These are phyloP conservation scores for Arnoldichthys spilopterus DNA, from an alignment of 2,797 vertebrate species.

Conservation along the genomic window DNA sequence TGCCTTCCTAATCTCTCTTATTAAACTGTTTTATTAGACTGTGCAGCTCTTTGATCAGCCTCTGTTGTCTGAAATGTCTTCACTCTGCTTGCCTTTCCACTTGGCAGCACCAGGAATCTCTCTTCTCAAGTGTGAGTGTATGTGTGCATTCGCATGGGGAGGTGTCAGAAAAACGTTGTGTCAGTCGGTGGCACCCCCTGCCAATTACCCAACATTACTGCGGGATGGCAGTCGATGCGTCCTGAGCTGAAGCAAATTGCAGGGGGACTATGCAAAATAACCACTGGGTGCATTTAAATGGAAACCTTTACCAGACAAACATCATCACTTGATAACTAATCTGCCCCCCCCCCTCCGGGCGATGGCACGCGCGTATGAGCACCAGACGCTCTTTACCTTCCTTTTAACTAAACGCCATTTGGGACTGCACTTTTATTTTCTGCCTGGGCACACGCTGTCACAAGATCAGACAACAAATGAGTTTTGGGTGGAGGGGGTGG, in stretches of 20 bases:
- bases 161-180: slow-evolving; percentile 44
- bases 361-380: slow-evolving; percentile 70
- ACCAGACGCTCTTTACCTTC: slow-evolving; percentile 75
- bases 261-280: slow-evolving; percentile 85
- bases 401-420: slow-evolving; percentile 85
- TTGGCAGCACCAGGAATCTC: slow-evolving; percentile 19
- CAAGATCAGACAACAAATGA: slow-evolving; percentile 70
- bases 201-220: slow-evolving; percentile 83
- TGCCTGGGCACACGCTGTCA: slow-evolving; percentile 75
- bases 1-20: not conserved
- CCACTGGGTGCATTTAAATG: slow-evolving; percentile 85
- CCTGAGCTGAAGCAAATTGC: slow-evolving; percentile 82
- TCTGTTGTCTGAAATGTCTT: not conserved
- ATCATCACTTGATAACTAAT: slow-evolving; percentile 86
- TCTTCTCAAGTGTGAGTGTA: not conserved
- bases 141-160: slow-evolving; percentile 16
- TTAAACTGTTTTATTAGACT: not conserved
- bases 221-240: slow-evolving; percentile 74
- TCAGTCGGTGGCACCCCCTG: slow-evolving; percentile 56
- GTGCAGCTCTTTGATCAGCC: not conserved
- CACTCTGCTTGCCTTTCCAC: slow-evolving; percentile 27
- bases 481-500: slow-evolving; percentile 57
- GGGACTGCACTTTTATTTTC: slow-evolving; percentile 76
- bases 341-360: slow-evolving; percentile 59
- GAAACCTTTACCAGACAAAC: slow-evolving; percentile 87